Percentiles rank a stretch among this genome's conserved stretches.
These are phyloP conservation scores for Brachycybe producta DNA, from an alignment of 2,888 invertebrate genomes.

Conservation along the genomic window DNA sequence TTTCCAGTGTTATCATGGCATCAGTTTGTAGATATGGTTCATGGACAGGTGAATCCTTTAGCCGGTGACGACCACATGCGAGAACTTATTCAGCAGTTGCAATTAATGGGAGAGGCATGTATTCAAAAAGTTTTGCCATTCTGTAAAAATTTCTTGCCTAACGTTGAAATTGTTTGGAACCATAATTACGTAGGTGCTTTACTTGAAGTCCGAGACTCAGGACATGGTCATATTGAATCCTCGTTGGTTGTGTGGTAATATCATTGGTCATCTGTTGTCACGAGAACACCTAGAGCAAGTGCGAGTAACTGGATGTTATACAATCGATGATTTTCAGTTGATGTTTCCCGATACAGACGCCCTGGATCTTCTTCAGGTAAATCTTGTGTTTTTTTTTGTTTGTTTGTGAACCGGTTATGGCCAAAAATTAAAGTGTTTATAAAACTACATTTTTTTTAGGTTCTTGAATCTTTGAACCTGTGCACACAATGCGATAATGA, in stretches of 20 bases:
- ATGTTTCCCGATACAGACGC: constrained; percentile 57
- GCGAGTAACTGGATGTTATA: constrained; percentile 54
- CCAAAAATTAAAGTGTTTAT: background rate
- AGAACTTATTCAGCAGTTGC: constrained; percentile 48
- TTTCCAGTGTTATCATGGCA: constrained; percentile 50
- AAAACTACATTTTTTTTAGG: constrained; percentile 27
- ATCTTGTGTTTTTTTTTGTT: background rate
- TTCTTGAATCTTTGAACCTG: constrained; percentile 54
- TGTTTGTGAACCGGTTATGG: background rate
- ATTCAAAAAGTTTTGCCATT: too few relatives aligned
- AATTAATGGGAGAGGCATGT: constrained; percentile 49
- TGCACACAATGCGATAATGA: constrained; percentile 56
- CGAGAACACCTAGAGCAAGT: constrained; percentile 41
- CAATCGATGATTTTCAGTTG: constrained; percentile 56
- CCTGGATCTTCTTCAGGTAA: constrained; percentile 46
- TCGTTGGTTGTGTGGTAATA: constrained; percentile 51
- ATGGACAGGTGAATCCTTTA: constrained; percentile 48
- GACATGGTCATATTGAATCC: constrained; percentile 53
- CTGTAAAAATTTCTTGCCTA: background rate
- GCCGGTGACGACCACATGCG: constrained; percentile 50
- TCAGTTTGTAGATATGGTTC: constrained; percentile 43
- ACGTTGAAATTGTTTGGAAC: background rate
- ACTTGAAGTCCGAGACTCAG: constrained; percentile 42
- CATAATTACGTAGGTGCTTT: constrained; percentile 39
- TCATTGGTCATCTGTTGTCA: constrained; percentile 52